Evolutionary conservation across 2,113 vertebrate species (phyloP).

Genomic region (Sprattus sprattus): DNA sequence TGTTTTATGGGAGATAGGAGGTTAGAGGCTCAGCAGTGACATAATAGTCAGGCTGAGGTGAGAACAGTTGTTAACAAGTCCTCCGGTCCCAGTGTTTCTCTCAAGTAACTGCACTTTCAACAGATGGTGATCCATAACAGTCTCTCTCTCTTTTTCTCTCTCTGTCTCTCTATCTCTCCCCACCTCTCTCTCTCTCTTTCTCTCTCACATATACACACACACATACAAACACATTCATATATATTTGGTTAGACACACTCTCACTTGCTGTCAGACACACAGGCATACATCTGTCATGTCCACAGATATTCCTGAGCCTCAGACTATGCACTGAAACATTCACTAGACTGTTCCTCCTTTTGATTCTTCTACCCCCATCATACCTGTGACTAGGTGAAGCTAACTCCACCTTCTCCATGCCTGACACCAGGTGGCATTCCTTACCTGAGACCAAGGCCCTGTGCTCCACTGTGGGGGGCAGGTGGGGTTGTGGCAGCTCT

Average conservation of each 20-base stretch:
- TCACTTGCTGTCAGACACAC: too few species aligned
- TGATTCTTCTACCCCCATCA: not conserved
- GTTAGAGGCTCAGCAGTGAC: not conserved
- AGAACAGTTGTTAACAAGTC: slow-evolving; percentile 9
- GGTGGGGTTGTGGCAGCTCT: slow-evolving; percentile 71
- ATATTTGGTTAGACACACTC: not conserved
- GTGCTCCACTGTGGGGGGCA: slow-evolving; percentile 80
- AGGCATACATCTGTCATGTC: too few species aligned
- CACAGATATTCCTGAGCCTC: not conserved
- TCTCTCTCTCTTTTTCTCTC: not conserved
- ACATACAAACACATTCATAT: not conserved
- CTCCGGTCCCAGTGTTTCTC: not conserved
- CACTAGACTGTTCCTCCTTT: too few species aligned
- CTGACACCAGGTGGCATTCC: slow-evolving; percentile 74
- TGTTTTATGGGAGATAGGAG: not conserved
- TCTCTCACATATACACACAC: not conserved
- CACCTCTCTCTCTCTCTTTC: not conserved
- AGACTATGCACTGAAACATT: too few species aligned
- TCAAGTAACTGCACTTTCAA: not conserved
- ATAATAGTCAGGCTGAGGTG: slow-evolving; percentile 7
- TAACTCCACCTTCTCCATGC: slow-evolving; percentile 55
- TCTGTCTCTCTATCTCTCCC: not conserved
- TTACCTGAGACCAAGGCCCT: slow-evolving; percentile 84
- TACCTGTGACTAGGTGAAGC: not conserved
- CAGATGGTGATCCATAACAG: not conserved